Base-by-base conservation (phyloP, 2,797 vertebrate species). In the Neomorphus geoffroyi region DNA sequence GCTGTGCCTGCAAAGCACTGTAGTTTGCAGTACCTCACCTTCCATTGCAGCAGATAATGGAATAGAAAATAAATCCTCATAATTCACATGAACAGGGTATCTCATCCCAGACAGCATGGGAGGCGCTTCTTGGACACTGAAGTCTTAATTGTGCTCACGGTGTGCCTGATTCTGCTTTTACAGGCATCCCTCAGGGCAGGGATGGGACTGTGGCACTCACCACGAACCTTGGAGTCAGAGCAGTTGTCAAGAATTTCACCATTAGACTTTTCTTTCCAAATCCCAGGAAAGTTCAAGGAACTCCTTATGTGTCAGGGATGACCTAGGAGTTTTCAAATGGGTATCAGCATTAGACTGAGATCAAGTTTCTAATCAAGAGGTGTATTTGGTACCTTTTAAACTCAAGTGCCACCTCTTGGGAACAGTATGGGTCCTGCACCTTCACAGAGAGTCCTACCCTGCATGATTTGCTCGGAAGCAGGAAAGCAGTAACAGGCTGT, bases 11-110 rank as follows among this genome's bases (percentile, higher is more conserved):
- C 51, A 73, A 72, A 88, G 43, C n/a, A 26, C 85, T 24, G 9
- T 46, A 15, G 30, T 56, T 64, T 77, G 45, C 33, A 89, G n/a
- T 32, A 81, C 33, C 26, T 88, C 60, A 81, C 17, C 60, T 90
- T 88, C 39, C 45, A 65, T 7, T 10, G 50, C 67, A 91, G 11
- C 21, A 66, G 74, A 32, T 57, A 66, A 77, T 7, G 37, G 77
- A 77, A 92, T 43, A 80, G 64, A 69, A 94, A 91, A 91, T 54
- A 75, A 83, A 73, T 80, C 17, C 58, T 78, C 50, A n/a, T 28
- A 39, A 35, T 23, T 33, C 27, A n/a, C 4, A 9, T 1, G 1
- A 94, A 94, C 75, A 85, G 32, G 72, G 37, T 56, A 21, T 66
- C 62, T 88, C n/a, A 75, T 30, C 30, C 37, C 46, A 69, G 41